phyloP scores from a whole-genome alignment of 2,888 invertebrate genomes.

The Eupithecia exiguata region DNA sequence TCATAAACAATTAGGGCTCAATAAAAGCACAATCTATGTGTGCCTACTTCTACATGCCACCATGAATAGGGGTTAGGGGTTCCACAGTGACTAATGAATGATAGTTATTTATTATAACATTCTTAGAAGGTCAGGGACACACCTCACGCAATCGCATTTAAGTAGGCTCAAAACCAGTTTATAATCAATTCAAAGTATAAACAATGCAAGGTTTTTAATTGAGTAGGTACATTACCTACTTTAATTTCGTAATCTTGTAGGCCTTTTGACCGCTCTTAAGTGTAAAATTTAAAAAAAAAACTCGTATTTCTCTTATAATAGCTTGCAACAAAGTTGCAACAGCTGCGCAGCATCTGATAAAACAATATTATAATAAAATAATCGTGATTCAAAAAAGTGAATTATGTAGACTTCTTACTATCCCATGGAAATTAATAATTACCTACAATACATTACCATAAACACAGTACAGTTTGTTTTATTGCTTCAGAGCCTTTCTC shows the following conservation, averaged over 20 bases:
- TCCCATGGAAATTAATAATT: neutral
- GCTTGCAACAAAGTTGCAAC: neutral
- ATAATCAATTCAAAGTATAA: conserved; percentile 40
- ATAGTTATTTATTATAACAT: conserved; percentile 10
- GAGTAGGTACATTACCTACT: neutral
- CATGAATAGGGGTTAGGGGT: neutral
- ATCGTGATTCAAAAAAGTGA: neutral
- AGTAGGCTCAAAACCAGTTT: conserved; percentile 23
- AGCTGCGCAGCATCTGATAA: neutral
- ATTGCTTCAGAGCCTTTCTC: neutral
- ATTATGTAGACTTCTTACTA: neutral
- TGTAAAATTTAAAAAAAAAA: neutral
- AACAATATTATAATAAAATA: neutral
- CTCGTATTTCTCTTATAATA: neutral
- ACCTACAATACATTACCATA: no score
- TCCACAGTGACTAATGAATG: neutral
- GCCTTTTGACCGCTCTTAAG: neutral
- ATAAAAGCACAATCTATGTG: neutral
- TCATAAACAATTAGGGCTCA: neutral
- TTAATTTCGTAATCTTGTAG: neutral
- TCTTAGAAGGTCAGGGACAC: conserved; percentile 24
- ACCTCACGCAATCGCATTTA: conserved; percentile 19
- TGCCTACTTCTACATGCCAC: neutral
- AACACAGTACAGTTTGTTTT: neutral
- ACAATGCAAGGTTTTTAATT: conserved; percentile 6